Evolutionary conservation across 2,113 vertebrate genomes (phyloP).

Genomic region (Pygoscelis antarcticus): DNA sequence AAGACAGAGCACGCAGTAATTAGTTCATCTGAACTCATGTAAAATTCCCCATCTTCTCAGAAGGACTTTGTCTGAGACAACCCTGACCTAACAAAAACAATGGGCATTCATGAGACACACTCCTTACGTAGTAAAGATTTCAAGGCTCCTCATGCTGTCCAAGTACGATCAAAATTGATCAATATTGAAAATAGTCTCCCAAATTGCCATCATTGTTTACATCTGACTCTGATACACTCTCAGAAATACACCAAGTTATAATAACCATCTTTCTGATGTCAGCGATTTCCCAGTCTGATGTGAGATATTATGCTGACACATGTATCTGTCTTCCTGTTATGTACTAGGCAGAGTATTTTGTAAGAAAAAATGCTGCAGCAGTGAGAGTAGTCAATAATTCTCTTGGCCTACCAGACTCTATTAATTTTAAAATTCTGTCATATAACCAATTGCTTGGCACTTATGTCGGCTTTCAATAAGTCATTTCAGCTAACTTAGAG

Average conservation of each 20-base stretch:
- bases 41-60: background rate
- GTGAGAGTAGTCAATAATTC: background rate
- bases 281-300: constrained; percentile 7
- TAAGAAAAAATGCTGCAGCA: background rate
- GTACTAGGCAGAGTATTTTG: background rate
- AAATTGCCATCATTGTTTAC: background rate
- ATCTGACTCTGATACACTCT: background rate
- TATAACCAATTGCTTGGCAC: background rate
- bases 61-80: background rate
- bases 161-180: background rate
- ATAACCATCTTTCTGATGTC: background rate
- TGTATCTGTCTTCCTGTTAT: background rate
- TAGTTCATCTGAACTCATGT: background rate
- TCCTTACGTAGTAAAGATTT: background rate
- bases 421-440: constrained; percentile 13
- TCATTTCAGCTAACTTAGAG: background rate
- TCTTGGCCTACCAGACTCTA: background rate
- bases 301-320: background rate
- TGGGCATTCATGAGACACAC: background rate
- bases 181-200: background rate
- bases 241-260: background rate
- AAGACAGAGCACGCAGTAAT: background rate
- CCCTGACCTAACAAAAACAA: background rate
- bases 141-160: background rate
- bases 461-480: background rate